Evolutionary conservation across 2,888 invertebrate genomes (phyloP), one percentile per base, ranked within the genome.

Genomic region (Cabera pusaria): DNA sequence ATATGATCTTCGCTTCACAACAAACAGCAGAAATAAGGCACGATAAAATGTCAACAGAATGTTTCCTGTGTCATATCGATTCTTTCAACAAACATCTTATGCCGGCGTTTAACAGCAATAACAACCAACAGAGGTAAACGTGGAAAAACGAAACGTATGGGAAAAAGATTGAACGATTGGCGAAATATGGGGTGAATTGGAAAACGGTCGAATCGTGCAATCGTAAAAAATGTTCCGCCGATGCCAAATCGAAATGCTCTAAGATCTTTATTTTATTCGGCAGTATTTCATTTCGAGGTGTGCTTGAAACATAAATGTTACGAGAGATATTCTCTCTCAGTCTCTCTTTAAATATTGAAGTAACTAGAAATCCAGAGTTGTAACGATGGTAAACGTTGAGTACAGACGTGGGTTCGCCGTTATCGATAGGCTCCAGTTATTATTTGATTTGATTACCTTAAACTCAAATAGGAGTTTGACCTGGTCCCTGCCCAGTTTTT

Each of bases 361-460:
- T 57, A 60, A 70, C 62, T 53, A 65, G 67, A 63, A 56, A 61
- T 57, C 57, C n/a, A n/a, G n/a, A n/a, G 56, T 54, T 60, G 54
- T 52, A 62, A 57, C 59, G 25, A 35, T 24, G 21, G 23, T 25
- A 8, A 42, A 22, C 52, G 41, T 38, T 52, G 58, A 54, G 49
- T 63, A 59, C 64, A 64, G 68, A 71, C 59, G 55, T 70, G 70
- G 72, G 71, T 70, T 47, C 46, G 62, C 61, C 51, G 49, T 61
- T 56, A 65, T 62, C 53, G 58, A 49, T 51, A 41, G 52, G 52
- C 54, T 29, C 28, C 25, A 25, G 21, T 56, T 60, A 60, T 51
- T 54, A 44, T 51, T 52, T 56, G 47, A 64, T 64, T 64, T 56
- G 58, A 64, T 59, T 44, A 41, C 50, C 54, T 41, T 54, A 59